These are phyloP conservation scores for Melanostoma mellinum DNA, from an alignment of 2,888 invertebrate genomes.

Conservation along the genomic window DNA sequence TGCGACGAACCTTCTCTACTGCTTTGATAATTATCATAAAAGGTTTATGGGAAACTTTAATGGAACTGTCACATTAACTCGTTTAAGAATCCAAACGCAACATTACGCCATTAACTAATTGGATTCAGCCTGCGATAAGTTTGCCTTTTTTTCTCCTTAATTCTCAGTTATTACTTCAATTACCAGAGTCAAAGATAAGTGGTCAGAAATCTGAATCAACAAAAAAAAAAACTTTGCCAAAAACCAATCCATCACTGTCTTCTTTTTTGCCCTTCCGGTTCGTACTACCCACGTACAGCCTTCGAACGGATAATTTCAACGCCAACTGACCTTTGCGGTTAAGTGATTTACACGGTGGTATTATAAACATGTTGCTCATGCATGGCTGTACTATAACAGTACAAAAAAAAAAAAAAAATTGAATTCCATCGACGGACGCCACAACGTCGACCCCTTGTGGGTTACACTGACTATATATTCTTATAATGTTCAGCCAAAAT, in stretches of 20 bases:
- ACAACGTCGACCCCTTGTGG: not conserved
- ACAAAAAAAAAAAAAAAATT: not conserved
- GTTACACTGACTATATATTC: slow-evolving; percentile 1
- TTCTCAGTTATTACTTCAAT: not conserved
- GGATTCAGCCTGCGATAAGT: too few relatives aligned
- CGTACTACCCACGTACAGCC: not conserved
- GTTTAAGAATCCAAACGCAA: too few relatives aligned
- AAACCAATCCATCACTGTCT: slow-evolving; percentile 24
- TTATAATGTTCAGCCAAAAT: slow-evolving; percentile 63
- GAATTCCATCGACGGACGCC: slow-evolving; percentile 2
- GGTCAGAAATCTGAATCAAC: not conserved
- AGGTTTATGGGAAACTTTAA: too few relatives aligned
- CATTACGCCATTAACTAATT: too few relatives aligned
- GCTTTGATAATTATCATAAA: too few relatives aligned
- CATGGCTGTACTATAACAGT: slow-evolving; percentile 10
- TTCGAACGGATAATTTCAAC: slow-evolving; percentile 32
- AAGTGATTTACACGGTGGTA: slow-evolving; percentile 56
- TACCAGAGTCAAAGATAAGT: not conserved
- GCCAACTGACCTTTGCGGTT: slow-evolving; percentile 40
- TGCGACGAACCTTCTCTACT: too few relatives aligned
- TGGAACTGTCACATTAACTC: too few relatives aligned
- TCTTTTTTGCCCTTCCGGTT: slow-evolving; percentile 16
- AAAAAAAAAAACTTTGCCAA: not conserved
- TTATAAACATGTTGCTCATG: slow-evolving; percentile 50
- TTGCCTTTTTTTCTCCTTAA: too few relatives aligned